A percentile compares a stretch with the other conserved stretches of the same genome.
phyloP scores from a whole-genome alignment of 2,113 vertebrate genomes.

The Struthidea cinerea region DNA sequence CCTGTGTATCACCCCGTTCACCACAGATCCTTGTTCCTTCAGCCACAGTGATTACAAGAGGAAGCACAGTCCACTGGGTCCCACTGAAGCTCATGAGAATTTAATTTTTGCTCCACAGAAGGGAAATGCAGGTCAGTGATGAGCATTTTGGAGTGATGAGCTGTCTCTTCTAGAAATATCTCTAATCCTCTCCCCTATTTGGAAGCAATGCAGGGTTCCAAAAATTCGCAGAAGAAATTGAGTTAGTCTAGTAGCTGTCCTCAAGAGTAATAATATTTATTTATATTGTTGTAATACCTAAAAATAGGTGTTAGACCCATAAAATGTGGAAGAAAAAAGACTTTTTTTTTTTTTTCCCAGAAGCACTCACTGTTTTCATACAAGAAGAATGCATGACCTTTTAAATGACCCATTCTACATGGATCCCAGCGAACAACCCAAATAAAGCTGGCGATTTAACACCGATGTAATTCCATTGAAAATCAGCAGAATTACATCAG shows the following conservation, averaged over 20 bases:
- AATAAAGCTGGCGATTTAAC: background rate
- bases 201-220: background rate
- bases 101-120: background rate
- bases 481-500: constrained; percentile 38
- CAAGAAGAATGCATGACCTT: constrained; percentile 1
- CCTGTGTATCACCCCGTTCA: background rate
- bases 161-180: background rate
- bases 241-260: background rate
- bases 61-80: background rate
- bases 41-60: background rate
- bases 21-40: rapidly evolving
- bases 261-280: background rate
- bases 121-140: background rate
- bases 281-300: background rate
- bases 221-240: background rate
- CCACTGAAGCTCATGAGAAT: background rate
- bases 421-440: background rate
- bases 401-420: background rate
- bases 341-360: background rate
- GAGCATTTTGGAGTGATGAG: background rate
- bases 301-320: background rate
- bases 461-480: constrained; percentile 10
- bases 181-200: background rate
- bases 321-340: background rate
- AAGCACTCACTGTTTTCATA: background rate